Percentiles rank a stretch among this genome's conserved stretches.
These are phyloP conservation scores for Philantomba maxwellii DNA, from an alignment of 2,113 vertebrate genomes.

Conservation along the genomic window DNA sequence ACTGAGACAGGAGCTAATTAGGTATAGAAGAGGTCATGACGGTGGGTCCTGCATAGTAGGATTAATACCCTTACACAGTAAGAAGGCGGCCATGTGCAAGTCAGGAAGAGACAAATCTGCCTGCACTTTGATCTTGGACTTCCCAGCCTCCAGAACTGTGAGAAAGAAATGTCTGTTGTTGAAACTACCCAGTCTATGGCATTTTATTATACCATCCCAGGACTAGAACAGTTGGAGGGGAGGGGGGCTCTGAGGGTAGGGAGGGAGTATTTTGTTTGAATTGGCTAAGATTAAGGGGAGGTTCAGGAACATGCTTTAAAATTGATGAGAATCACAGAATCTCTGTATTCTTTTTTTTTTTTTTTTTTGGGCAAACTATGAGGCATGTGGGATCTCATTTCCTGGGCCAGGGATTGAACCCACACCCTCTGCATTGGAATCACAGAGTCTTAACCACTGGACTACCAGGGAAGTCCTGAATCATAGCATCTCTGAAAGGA, in stretches of 20 bases:
- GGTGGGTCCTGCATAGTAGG: not conserved
- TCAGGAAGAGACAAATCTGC: not conserved
- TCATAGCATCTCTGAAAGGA: not conserved
- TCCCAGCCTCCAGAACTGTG: not conserved
- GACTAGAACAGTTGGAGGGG: not conserved
- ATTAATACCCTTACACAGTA: not conserved
- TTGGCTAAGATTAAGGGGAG: not conserved
- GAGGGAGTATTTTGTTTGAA: not conserved
- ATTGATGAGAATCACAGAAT: not conserved
- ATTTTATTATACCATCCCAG: not conserved
- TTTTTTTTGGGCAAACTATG: not conserved
- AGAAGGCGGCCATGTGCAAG: not conserved
- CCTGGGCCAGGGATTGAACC: not conserved
- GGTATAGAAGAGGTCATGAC: not conserved
- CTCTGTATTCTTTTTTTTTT: not conserved
- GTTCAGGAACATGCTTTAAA: not conserved
- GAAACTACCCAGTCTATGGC: not conserved
- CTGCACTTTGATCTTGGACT: not conserved
- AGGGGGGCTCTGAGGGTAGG: rapidly evolving
- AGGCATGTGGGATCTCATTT: not conserved
- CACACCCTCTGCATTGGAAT: not conserved
- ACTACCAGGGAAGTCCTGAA: not conserved
- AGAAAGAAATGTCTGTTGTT: not conserved
- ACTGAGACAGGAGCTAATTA: not conserved
- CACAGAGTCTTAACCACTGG: not conserved